phyloP scores from a whole-genome alignment of 2,797 vertebrate species.

The Uromys caudimaculatus region DNA sequence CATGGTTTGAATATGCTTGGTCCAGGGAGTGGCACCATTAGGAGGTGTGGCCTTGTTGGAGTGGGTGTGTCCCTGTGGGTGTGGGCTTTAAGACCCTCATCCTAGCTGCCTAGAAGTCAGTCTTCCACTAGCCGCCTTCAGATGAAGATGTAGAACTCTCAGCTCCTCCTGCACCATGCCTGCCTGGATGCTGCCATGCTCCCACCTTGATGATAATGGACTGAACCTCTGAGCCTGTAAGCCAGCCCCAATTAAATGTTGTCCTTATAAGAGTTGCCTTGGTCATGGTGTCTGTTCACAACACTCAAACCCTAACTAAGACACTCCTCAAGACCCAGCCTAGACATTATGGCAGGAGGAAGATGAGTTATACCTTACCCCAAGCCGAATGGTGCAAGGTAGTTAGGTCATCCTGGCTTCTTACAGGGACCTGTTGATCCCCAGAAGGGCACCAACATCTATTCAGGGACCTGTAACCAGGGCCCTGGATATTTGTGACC shows the following conservation, averaged over 20 bases:
- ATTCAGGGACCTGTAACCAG: neutral
- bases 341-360: neutral
- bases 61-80: neutral
- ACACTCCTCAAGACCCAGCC: neutral
- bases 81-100: neutral
- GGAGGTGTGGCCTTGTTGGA: neutral
- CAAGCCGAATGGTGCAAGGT: too few species aligned
- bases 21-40: neutral
- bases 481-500: neutral
- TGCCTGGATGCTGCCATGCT: neutral
- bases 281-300: neutral
- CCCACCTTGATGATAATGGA: neutral
- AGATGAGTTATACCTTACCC: accelerated
- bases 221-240: neutral
- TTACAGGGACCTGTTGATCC: neutral
- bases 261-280: neutral
- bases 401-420: accelerated
- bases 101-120: neutral
- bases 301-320: neutral
- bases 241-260: neutral
- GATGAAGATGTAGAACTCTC: neutral
- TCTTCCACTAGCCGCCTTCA: neutral
- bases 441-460: neutral
- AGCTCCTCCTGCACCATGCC: neutral
- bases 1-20: neutral